phyloP scores from a whole-genome alignment of 2,888 invertebrate genomes.

The Pheosia gnoma region DNA sequence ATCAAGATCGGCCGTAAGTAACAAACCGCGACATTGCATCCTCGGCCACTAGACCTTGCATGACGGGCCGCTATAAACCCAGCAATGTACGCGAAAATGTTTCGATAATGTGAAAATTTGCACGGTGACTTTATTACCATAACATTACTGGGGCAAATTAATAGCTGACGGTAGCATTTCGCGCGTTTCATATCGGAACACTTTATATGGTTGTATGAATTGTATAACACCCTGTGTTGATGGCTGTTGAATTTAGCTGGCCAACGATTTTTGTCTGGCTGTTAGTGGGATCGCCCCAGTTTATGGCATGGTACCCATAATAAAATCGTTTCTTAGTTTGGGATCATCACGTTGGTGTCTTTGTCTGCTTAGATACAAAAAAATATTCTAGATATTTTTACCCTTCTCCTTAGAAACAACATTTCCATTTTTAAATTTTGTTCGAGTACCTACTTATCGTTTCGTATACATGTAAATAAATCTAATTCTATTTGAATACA shows the following conservation, averaged over 20 bases:
- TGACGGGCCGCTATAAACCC: constrained; percentile 41
- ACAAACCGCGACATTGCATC: constrained; percentile 15
- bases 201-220: neutral
- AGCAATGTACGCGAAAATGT: constrained; percentile 45
- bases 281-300: too few relatives aligned
- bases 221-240: constrained; percentile 1
- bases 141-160: constrained; percentile 36
- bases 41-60: constrained; percentile 31
- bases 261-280: too few relatives aligned
- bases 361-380: too few relatives aligned
- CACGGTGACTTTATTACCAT: constrained; percentile 44
- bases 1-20: constrained; percentile 35
- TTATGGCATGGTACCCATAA: too few relatives aligned
- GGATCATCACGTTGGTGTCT: too few relatives aligned
- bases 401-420: too few relatives aligned
- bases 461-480: too few relatives aligned
- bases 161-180: constrained; percentile 27
- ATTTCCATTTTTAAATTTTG: too few relatives aligned
- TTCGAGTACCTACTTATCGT: too few relatives aligned
- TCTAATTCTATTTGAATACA: neutral
- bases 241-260: neutral
- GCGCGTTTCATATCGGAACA: constrained; percentile 10
- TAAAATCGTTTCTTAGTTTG: too few relatives aligned
- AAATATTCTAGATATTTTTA: too few relatives aligned
- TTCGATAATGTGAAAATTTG: constrained; percentile 53